phyloP scores from a whole-genome alignment of 2,888 invertebrate genomes.

The Amphipyra berbera region DNA sequence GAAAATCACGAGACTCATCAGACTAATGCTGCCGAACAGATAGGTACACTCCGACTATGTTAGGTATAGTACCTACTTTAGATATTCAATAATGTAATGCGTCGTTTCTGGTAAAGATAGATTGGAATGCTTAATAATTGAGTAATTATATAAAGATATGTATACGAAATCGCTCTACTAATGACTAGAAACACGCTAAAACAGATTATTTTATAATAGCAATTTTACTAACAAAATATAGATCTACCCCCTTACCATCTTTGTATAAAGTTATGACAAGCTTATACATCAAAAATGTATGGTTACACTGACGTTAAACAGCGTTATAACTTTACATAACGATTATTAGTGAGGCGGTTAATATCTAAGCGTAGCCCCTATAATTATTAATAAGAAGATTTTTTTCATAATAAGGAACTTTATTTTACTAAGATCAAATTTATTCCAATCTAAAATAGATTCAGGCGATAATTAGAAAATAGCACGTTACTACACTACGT shows the following conservation, averaged over 20 bases:
- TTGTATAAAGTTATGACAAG: too few species aligned
- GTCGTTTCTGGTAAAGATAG: constrained; percentile 64
- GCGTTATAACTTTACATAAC: too few species aligned
- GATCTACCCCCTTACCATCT: too few species aligned
- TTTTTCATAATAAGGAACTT: constrained; percentile 56
- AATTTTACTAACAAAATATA: constrained; percentile 57
- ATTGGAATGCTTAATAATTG: constrained; percentile 86
- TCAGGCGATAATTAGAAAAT: constrained; percentile 47
- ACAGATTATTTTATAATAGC: constrained; percentile 51
- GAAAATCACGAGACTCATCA: constrained; percentile 47
- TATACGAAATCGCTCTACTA: constrained; percentile 71
- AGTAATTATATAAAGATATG: constrained; percentile 79
- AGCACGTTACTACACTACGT: constrained; percentile 50
- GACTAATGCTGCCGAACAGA: constrained; percentile 32
- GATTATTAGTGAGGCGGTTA: too few species aligned
- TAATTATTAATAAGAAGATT: constrained; percentile 38
- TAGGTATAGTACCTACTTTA: constrained; percentile 33
- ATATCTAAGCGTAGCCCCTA: constrained; percentile 48
- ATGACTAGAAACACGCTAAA: constrained; percentile 75
- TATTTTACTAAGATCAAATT: constrained; percentile 50
- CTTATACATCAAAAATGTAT: too few species aligned
- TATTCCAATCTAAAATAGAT: constrained; percentile 55
- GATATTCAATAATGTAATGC: constrained; percentile 58
- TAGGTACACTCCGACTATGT: constrained; percentile 46
- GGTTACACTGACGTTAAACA: too few species aligned